Conservation (phyloP, 2,113 vertebrate species). For the Pandion haliaetus region DNA sequence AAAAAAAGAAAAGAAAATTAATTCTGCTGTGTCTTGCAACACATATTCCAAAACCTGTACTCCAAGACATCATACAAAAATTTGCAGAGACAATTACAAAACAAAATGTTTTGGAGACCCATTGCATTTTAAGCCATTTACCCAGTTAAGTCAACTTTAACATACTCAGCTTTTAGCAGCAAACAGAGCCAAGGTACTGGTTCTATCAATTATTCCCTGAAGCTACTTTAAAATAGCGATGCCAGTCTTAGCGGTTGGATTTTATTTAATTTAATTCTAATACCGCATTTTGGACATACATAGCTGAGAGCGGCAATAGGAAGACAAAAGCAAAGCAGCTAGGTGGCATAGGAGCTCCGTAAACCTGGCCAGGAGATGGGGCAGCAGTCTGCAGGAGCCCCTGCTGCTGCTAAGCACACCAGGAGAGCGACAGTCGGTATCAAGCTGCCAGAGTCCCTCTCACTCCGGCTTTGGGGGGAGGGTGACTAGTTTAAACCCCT, state of each 20-base stretch:
- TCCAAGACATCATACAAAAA: fast-evolving
- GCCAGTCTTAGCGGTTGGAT: fast-evolving
- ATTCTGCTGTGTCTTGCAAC: not conserved
- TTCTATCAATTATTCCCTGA: fast-evolving
- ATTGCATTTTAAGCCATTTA: fast-evolving
- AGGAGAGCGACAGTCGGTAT: fast-evolving
- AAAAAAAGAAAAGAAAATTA: not conserved
- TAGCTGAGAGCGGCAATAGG: fast-evolving
- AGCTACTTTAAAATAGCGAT: fast-evolving
- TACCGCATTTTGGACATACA: fast-evolving
- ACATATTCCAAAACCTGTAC: fast-evolving
- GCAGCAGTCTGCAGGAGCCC: fast-evolving
- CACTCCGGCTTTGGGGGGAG: no score
- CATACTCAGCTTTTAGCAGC: fast-evolving
- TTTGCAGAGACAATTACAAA: not conserved
- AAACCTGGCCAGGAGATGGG: fast-evolving
- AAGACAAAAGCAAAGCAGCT: not conserved
- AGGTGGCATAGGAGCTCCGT: not conserved
- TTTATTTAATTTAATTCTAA: fast-evolving
- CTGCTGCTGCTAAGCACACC: not conserved
- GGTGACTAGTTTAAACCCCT: not conserved
- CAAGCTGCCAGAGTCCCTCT: not conserved
- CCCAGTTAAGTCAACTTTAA: no score
- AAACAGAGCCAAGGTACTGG: not conserved
- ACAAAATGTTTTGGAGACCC: not conserved